phyloP scores from a whole-genome alignment of 2,888 invertebrate genomes.

The Escarpia spicata region DNA sequence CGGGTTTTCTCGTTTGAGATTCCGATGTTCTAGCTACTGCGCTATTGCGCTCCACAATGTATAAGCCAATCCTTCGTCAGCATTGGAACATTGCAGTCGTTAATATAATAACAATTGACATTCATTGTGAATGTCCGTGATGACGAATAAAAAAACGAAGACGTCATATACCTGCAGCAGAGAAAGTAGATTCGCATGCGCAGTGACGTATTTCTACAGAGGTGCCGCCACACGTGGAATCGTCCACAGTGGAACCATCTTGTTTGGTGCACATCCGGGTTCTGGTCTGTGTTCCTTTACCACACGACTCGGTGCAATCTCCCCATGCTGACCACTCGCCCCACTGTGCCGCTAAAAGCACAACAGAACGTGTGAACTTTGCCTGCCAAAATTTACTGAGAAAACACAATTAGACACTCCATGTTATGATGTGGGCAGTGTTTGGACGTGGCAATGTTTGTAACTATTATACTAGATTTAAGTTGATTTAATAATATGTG shows the following conservation, averaged over 20 bases:
- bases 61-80: too few relatives aligned
- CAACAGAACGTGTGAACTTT: not conserved
- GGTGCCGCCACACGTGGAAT: not conserved
- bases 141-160: not conserved
- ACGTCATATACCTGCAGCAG: not conserved
- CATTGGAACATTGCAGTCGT: too few relatives aligned
- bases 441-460: too few relatives aligned
- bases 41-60: too few relatives aligned
- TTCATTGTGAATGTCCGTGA: not conserved
- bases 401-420: not conserved
- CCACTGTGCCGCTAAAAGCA: not conserved
- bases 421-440: not conserved
- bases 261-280: not conserved
- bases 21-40: too few relatives aligned
- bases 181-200: not conserved
- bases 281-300: conserved; percentile 9
- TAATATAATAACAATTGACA: not conserved
- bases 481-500: too few relatives aligned
- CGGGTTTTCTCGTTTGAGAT: too few relatives aligned
- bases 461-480: too few relatives aligned
- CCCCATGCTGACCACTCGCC: not conserved
- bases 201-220: not conserved
- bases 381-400: not conserved
- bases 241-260: not conserved
- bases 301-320: not conserved